phyloP scores from a whole-genome alignment of 2,113 vertebrate species.

The Promerops cafer region DNA sequence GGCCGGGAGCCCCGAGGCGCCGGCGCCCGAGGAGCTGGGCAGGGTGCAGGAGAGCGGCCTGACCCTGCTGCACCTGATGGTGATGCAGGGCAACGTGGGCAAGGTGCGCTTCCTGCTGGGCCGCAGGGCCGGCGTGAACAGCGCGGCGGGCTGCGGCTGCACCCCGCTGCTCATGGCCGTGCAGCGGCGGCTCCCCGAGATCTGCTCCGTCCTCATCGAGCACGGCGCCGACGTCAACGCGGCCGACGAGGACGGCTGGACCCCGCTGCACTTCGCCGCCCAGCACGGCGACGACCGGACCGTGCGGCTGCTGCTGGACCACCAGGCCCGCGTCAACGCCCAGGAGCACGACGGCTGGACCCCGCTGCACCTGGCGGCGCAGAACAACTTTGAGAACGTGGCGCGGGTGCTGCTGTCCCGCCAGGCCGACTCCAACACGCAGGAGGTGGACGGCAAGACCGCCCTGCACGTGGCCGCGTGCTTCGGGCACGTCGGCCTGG shows the following conservation, averaged over 20 bases:
- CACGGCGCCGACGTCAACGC: slow-evolving; percentile 51
- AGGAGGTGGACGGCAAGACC: slow-evolving; percentile 69
- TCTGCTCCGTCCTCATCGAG: slow-evolving; percentile 70
- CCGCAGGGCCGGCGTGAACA: slow-evolving; percentile 71
- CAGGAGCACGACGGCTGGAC: slow-evolving; percentile 77
- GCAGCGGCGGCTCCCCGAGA: slow-evolving; percentile 70
- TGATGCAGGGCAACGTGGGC: slow-evolving; percentile 68
- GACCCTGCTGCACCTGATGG: slow-evolving; percentile 75
- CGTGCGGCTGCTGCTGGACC: slow-evolving; percentile 74
- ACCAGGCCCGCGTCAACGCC: slow-evolving; percentile 57
- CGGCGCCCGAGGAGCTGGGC: slow-evolving; percentile 55
- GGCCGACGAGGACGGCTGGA: slow-evolving; percentile 78
- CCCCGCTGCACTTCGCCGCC: slow-evolving; percentile 80
- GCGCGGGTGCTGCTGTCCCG: slow-evolving; percentile 78
- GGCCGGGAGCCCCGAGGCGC: background rate
- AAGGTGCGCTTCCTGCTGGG: slow-evolving; percentile 73
- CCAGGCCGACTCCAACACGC: slow-evolving; percentile 59
- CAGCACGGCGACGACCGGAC: slow-evolving; percentile 79
- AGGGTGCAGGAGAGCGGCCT: slow-evolving; percentile 55
- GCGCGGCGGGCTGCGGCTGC: slow-evolving; percentile 64
- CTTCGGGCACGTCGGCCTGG: slow-evolving; percentile 77
- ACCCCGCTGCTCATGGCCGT: slow-evolving; percentile 77
- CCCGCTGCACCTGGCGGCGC: slow-evolving; percentile 80
- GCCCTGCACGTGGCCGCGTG: slow-evolving; percentile 77
- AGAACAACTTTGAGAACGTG: slow-evolving; percentile 84